Base-by-base conservation (phyloP, 2,888 invertebrate genomes). In the Drosophila meridionalis region DNA sequence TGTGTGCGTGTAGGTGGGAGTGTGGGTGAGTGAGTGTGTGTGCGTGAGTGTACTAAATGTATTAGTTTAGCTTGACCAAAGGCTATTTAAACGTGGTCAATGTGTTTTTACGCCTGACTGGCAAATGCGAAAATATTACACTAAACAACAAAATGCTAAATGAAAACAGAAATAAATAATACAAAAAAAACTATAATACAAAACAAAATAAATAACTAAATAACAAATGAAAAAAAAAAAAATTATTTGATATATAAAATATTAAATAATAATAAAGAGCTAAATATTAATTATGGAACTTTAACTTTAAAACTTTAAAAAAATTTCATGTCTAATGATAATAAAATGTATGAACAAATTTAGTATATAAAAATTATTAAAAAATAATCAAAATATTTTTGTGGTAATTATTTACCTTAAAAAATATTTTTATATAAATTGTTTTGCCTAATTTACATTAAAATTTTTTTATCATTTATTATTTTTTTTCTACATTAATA, bases 71-170 rank as follows among this genome's bases (percentile, higher is more conserved):
- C 74, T 69, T 56, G 79, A 34, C 65, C 60, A 55, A 85, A 69
- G 78, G 83, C 89, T 86, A 78, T 88, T 84, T 88, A 88, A 83
- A 79, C 83, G 76, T 76, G 80, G 77, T 79, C 84, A 87, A 83
- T 87, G 84, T 83, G 79, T 83, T 83, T 87, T 82, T 82, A 78
- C 83, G 81, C 81, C 72, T 79, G 67, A 76, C 52, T 71, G 69
- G 70, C 69, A 70, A 76, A 64, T 68, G 53, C 34, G 14, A 45
- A 9, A 57, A 67, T 57, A 56, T 57, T 42, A 83, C 74, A 83
- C 83, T 56, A 20, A n/a, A 0, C 68, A 59, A 68, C 79, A 81
- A 57, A 45, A 28, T 28, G 5, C 4, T 32, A n/a, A 5, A 6
- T 2, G 7, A 14, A 48, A 52, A 42, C 2, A 34, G 11, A 30